A percentile compares a stretch with the other conserved stretches of the same genome.
Conservation (phyloP, 2,888 invertebrate species). For the Parelbella ahira region DNA sequence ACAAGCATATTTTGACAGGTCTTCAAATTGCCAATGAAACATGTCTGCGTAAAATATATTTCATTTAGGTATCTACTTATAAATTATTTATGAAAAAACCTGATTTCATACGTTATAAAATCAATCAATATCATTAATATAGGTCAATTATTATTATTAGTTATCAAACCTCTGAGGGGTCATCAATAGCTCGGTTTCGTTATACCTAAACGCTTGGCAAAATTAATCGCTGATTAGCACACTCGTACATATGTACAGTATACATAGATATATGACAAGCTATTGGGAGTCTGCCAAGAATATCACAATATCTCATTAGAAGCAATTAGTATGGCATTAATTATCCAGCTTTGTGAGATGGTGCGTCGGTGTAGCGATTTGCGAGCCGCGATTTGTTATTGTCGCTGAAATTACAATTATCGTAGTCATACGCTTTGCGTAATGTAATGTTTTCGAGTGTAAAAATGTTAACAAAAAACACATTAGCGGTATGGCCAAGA, state of each 20-base stretch:
- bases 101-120: no score
- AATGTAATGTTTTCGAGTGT: slow-evolving; percentile 1
- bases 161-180: no score
- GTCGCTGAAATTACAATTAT: slow-evolving; percentile 13
- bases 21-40: no score
- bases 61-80: no score
- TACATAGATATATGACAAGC: slow-evolving; percentile 14
- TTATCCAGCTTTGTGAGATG: slow-evolving; percentile 34
- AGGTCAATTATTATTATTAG: no score
- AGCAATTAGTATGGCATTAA: slow-evolving; percentile 69
- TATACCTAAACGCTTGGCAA: slow-evolving; percentile 4
- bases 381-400: slow-evolving; percentile 15
- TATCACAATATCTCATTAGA: slow-evolving; percentile 61
- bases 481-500: slow-evolving; percentile 40
- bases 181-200: no score
- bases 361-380: slow-evolving; percentile 23
- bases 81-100: no score
- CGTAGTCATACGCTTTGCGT: not conserved
- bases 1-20: no score
- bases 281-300: slow-evolving; percentile 52
- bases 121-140: no score
- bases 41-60: no score
- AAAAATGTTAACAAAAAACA: slow-evolving; percentile 27
- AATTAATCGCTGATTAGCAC: slow-evolving; percentile 12
- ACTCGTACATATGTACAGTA: no score